Percentiles rank a stretch among this genome's conserved stretches.
phyloP scores from a whole-genome alignment of 1,140 invertebrate species.

The Neodiprion fabricii region DNA sequence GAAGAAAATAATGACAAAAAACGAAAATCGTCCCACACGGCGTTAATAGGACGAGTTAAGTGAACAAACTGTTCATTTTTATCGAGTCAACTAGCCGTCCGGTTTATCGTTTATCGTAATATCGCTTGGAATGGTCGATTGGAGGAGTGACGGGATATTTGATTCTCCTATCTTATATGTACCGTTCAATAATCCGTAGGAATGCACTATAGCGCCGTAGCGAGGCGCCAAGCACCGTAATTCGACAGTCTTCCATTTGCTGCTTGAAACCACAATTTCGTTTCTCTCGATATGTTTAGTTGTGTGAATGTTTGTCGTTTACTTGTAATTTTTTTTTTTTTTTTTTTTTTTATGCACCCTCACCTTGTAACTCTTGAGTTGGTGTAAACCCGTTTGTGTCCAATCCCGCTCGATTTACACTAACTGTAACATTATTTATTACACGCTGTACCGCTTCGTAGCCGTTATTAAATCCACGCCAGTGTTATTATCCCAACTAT shows the following conservation, averaged over 20 bases:
- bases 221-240: background rate
- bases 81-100: too few relatives aligned
- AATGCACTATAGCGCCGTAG: background rate
- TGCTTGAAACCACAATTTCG: constrained; percentile 5
- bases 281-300: constrained; percentile 12
- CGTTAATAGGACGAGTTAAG: too few relatives aligned
- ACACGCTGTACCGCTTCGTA: too few relatives aligned
- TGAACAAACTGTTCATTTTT: too few relatives aligned
- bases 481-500: too few relatives aligned
- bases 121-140: background rate
- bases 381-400: too few relatives aligned
- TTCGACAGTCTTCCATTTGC: background rate
- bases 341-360: background rate
- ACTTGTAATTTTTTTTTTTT: background rate
- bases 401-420: too few relatives aligned
- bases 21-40: too few relatives aligned
- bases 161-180: background rate
- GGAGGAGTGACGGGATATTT: background rate
- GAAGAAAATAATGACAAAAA: too few relatives aligned
- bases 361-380: background rate
- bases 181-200: background rate
- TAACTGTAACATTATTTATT: too few relatives aligned
- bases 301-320: background rate
- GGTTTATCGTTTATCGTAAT: background rate
- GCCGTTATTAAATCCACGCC: too few relatives aligned